Percentiles rank a stretch among this genome's conserved stretches.
Evolutionary conservation across 2,113 vertebrate species (phyloP).

Genomic region (Callospermophilus lateralis): DNA sequence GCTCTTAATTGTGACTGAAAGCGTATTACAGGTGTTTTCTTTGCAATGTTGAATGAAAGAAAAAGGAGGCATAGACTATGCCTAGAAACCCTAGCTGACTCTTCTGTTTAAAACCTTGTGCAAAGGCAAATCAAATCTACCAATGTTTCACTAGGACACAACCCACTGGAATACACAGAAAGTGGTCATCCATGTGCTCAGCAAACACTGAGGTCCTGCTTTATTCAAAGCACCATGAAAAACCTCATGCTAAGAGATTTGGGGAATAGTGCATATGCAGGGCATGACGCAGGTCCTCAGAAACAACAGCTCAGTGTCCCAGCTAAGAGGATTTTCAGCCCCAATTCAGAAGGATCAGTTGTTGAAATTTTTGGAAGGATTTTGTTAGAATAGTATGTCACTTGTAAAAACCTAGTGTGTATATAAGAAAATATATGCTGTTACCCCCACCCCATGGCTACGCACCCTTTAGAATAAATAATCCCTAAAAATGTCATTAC

Average conservation of each 20-base stretch:
- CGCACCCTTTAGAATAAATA: not conserved
- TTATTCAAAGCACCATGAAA: not conserved
- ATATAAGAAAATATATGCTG: not conserved
- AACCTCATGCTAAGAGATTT: not conserved
- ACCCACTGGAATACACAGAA: not conserved
- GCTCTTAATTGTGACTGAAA: not conserved
- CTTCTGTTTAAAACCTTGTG: not conserved
- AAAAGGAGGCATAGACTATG: not conserved
- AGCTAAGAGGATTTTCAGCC: not conserved
- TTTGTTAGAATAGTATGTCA: not conserved
- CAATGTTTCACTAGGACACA: not conserved
- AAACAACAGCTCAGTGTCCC: not conserved
- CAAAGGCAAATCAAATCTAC: conserved; percentile 11
- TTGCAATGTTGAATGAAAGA: conserved; percentile 13
- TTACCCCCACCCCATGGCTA: too few species aligned
- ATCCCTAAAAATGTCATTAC: not conserved
- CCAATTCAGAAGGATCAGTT: not conserved
- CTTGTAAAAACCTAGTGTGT: not conserved
- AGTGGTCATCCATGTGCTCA: not conserved
- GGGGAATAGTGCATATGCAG: fast-evolving
- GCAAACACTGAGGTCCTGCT: not conserved
- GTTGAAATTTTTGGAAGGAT: not conserved
- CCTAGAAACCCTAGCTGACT: not conserved
- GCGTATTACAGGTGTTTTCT: not conserved
- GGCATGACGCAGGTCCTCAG: not conserved